Percentiles rank a stretch among this genome's conserved stretches.
These are phyloP conservation scores for Etheostoma cragini DNA, from an alignment of 2,113 vertebrate species.

Conservation along the genomic window DNA sequence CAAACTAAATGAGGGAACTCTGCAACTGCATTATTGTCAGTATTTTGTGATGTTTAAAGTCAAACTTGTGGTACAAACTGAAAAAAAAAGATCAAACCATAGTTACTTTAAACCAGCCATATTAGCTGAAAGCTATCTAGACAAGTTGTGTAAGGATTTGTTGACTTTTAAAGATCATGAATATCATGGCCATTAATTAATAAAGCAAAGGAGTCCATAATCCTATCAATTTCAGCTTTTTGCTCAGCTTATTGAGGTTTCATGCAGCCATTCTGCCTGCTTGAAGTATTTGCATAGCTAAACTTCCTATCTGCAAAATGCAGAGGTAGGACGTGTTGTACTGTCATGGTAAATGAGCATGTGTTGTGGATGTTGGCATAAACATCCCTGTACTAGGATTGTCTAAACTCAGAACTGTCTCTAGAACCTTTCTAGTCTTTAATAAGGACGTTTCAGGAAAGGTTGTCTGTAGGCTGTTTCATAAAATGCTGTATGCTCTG, in stretches of 20 bases:
- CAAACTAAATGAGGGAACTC: slow-evolving; percentile 27
- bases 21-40: slow-evolving; percentile 18
- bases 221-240: neutral
- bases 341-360: neutral
- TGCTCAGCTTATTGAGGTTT: neutral
- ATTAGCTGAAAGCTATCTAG: neutral
- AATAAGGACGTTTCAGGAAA: neutral
- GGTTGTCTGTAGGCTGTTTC: slow-evolving; percentile 9
- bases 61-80: slow-evolving; percentile 8
- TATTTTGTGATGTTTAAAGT: slow-evolving; percentile 8
- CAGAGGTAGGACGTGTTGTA: slow-evolving; percentile 15
- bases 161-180: neutral
- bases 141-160: neutral
- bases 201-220: neutral
- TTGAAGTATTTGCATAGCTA: slow-evolving; percentile 16
- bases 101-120: neutral
- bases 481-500: slow-evolving; percentile 11
- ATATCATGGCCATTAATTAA: neutral
- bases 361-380: slow-evolving; percentile 10
- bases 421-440: neutral
- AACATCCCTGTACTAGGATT: neutral
- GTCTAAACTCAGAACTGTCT: neutral
- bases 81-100: neutral
- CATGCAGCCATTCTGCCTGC: slow-evolving; percentile 2
- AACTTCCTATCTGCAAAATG: neutral